Percentiles rank a stretch among this genome's conserved stretches.
Evolutionary conservation across 2,113 vertebrate species (phyloP).

Genomic region (Saccopteryx bilineata): DNA sequence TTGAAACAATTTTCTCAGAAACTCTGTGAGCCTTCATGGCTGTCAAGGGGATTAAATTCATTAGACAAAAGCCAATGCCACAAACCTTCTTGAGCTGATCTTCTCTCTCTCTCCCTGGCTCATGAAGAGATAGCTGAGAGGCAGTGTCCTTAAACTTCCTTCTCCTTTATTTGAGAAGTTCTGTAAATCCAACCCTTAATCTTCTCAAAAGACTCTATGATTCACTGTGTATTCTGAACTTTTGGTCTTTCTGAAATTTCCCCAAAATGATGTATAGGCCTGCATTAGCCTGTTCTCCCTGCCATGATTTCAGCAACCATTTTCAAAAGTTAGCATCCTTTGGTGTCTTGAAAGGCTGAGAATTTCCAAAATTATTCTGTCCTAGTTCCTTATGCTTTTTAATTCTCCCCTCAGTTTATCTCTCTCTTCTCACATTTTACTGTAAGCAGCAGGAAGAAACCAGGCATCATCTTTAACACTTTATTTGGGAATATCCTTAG

Average conservation of each 20-base stretch:
- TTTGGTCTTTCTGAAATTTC: background rate
- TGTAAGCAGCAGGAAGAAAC: background rate
- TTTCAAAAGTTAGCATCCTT: background rate
- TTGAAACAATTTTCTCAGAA: constrained; percentile 59
- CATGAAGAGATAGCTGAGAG: background rate
- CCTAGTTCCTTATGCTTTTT: background rate
- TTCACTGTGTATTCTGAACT: background rate
- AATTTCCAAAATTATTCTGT: background rate
- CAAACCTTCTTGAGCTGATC: background rate
- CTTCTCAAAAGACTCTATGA: background rate
- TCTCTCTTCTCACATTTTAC: background rate
- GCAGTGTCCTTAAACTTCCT: background rate
- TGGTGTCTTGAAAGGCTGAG: background rate
- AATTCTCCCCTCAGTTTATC: background rate
- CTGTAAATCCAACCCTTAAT: background rate
- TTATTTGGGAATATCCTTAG: background rate
- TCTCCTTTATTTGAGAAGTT: background rate
- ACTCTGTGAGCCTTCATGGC: constrained; percentile 15
- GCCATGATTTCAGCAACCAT: background rate
- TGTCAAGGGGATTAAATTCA: constrained; percentile 53
- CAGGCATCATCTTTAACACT: background rate
- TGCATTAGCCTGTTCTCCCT: background rate
- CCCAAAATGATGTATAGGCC: background rate
- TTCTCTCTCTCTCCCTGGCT: background rate
- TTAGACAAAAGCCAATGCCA: constrained; percentile 28